These are phyloP conservation scores for Trichoplusia ni DNA, from an alignment of 1,140 invertebrate species.

Conservation along the genomic window DNA sequence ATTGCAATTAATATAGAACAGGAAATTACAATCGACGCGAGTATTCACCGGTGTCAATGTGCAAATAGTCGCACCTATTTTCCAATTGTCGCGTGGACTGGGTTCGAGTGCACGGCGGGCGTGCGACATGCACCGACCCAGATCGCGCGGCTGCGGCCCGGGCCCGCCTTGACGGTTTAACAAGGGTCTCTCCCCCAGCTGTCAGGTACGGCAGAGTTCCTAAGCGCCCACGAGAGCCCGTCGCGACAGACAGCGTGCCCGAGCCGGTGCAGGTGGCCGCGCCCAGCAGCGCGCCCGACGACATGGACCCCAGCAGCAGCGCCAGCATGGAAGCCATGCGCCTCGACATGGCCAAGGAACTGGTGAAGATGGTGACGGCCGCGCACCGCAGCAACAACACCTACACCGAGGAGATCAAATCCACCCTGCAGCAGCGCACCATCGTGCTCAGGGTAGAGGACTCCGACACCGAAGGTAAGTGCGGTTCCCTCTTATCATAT, in stretches of 20 bases:
- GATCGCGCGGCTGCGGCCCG: neutral
- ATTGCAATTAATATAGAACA: conserved; percentile 13
- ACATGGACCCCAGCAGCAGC: conserved; percentile 33
- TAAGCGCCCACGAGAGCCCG: conserved; percentile 91
- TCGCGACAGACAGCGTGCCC: conserved; percentile 32
- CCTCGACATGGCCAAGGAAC: conserved; percentile 87
- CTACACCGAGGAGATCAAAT: conserved; percentile 94
- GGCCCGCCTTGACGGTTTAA: neutral
- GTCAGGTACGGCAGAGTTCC: conserved; percentile 97
- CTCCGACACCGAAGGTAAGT: conserved; percentile 70
- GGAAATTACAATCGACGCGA: conserved; percentile 14
- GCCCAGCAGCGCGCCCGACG: neutral
- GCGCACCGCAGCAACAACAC: conserved; percentile 95
- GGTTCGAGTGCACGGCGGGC: conserved; percentile 16
- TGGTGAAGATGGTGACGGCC: conserved; percentile 93
- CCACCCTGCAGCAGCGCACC: conserved; percentile 83
- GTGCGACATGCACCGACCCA: neutral
- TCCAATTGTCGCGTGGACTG: conserved; percentile 13
- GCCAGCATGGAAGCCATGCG: conserved; percentile 68
- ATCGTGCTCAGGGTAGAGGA: conserved; percentile 61
- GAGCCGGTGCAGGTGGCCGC: conserved; percentile 11
- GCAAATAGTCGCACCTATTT: conserved; percentile 23
- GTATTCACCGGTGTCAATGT: conserved; percentile 18
- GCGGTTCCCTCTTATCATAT: neutral
- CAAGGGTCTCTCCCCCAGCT: conserved; percentile 83